A percentile compares a stretch with the other conserved stretches of the same genome.
phyloP scores from a whole-genome alignment of 2,113 vertebrate species.

The Thunnus maccoyii region DNA sequence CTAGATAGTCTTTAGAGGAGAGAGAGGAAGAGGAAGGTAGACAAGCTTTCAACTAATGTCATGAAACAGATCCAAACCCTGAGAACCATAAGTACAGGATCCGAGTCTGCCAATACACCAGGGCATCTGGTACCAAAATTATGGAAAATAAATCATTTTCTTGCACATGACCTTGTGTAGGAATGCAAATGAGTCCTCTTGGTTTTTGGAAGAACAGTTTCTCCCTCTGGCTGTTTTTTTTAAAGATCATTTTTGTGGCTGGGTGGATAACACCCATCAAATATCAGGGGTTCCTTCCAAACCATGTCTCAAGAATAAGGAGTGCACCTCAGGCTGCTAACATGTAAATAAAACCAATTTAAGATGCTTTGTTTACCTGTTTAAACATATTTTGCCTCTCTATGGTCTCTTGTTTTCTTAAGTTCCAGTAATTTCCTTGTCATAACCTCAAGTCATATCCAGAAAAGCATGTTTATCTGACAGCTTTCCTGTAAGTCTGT shows the following conservation, averaged over 20 bases:
- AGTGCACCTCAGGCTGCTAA: constrained; percentile 16
- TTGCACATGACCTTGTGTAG: neutral
- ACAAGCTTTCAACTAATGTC: no score
- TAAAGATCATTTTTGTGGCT: constrained; percentile 6
- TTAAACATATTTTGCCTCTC: neutral
- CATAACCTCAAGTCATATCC: constrained; percentile 15
- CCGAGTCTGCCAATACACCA: neutral
- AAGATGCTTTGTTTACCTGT: constrained; percentile 14
- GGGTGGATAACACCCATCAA: constrained; percentile 1
- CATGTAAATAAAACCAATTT: constrained; percentile 18
- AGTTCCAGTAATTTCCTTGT: constrained; percentile 19
- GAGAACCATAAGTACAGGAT: neutral
- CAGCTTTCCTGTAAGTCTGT: neutral
- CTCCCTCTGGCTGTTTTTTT: constrained; percentile 1
- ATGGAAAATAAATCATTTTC: neutral
- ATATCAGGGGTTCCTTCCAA: constrained; percentile 9
- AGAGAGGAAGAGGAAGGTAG: neutral
- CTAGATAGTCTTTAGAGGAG: neutral
- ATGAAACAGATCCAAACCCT: neutral
- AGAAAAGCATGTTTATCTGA: constrained; percentile 37
- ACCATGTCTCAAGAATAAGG: neutral
- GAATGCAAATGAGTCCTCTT: neutral
- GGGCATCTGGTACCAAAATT: neutral
- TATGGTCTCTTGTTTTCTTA: neutral
- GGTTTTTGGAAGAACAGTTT: neutral